These are phyloP conservation scores for Pyrrhia umbra DNA, from an alignment of 2,888 invertebrate species.

Conservation along the genomic window DNA sequence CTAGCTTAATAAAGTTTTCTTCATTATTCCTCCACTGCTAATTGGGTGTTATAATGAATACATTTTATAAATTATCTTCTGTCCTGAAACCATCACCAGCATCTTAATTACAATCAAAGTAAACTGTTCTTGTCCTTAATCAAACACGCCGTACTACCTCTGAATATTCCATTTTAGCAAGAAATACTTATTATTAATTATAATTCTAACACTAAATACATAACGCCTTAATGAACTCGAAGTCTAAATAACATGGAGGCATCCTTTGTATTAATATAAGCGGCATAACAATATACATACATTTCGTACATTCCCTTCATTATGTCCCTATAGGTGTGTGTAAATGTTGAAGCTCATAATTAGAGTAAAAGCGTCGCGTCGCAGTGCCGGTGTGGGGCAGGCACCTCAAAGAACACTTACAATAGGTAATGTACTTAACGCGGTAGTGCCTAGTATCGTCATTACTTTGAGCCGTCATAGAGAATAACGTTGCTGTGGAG, in stretches of 20 bases:
- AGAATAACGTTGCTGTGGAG: constrained; percentile 72
- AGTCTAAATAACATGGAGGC: constrained; percentile 52
- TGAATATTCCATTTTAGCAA: constrained; percentile 9
- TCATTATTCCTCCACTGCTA: not conserved
- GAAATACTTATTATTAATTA: constrained; percentile 31
- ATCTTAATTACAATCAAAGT: not conserved
- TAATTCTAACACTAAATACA: constrained; percentile 35
- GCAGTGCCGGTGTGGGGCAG: constrained; percentile 73
- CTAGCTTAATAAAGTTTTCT: not conserved
- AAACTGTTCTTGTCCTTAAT: constrained; percentile 1
- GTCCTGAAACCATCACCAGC: not conserved
- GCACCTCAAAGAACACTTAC: constrained; percentile 87
- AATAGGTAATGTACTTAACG: constrained; percentile 90
- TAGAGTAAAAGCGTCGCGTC: constrained; percentile 85
- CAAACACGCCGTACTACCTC: not conserved
- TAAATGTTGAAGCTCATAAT: constrained; percentile 80
- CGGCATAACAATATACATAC: constrained; percentile 52
- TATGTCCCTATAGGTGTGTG: constrained; percentile 60
- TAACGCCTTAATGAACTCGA: constrained; percentile 52
- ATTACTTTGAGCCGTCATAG: constrained; percentile 83
- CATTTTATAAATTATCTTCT: not conserved
- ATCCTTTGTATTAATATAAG: constrained; percentile 55
- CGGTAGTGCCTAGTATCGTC: constrained; percentile 83
- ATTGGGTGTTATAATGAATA: not conserved
- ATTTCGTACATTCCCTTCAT: constrained; percentile 59